phyloP scores from a whole-genome alignment of 2,797 vertebrate species.

The Heterohyrax brucei region DNA sequence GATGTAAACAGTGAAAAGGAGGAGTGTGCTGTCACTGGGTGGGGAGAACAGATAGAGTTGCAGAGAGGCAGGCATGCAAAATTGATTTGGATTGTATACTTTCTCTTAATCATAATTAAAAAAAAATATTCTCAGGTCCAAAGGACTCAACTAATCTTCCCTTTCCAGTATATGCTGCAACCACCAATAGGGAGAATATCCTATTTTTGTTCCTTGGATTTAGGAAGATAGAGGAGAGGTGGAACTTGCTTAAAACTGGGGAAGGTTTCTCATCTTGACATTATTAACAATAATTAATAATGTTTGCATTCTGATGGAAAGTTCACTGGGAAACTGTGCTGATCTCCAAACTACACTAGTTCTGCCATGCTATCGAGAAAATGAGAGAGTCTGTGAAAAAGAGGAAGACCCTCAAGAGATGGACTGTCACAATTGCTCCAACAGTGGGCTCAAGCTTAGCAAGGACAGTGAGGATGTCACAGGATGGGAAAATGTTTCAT shows the following conservation, averaged over 20 bases:
- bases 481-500: too few species aligned
- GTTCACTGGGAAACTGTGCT: not conserved
- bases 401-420: too few species aligned
- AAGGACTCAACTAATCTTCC: slow-evolving; percentile 51
- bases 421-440: too few species aligned
- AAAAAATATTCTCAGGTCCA: not conserved
- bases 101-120: too few species aligned
- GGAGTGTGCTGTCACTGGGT: too few species aligned
- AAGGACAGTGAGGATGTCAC: too few species aligned
- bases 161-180: not conserved
- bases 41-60: too few species aligned
- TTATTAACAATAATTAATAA: not conserved
- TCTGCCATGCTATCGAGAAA: not conserved
- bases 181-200: slow-evolving; percentile 2
- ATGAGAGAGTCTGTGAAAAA: too few species aligned
- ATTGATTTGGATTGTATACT: too few species aligned
- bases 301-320: slow-evolving; percentile 5
- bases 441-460: too few species aligned
- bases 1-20: too few species aligned
- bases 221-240: slow-evolving; percentile 19
- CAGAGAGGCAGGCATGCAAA: too few species aligned
- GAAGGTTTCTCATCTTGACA: slow-evolving; percentile 12
- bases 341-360: slow-evolving; percentile 24
- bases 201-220: not conserved
- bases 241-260: slow-evolving; percentile 6